Percentiles rank a stretch among this genome's conserved stretches.
These are phyloP conservation scores for Notodonta ziczac DNA, from an alignment of 2,888 invertebrate genomes.

Conservation along the genomic window DNA sequence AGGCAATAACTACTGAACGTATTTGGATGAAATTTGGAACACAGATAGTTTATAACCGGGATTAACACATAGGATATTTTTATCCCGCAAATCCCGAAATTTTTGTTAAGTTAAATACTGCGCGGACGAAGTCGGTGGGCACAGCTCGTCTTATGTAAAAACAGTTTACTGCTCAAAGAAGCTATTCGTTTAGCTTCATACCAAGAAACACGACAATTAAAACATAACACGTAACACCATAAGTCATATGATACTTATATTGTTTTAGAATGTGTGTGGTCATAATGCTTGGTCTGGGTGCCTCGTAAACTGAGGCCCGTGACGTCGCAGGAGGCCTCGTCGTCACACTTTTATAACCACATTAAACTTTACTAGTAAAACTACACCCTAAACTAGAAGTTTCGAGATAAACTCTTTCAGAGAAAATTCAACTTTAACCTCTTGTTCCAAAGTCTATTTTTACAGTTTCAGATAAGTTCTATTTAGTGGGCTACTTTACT, in stretches of 20 bases:
- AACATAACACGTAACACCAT: background rate
- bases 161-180: background rate
- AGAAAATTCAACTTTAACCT: slow-evolving; percentile 10
- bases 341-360: slow-evolving; percentile 60
- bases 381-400: slow-evolving; percentile 42
- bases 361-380: slow-evolving; percentile 51
- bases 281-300: background rate
- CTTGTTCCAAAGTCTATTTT: background rate
- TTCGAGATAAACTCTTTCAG: slow-evolving; percentile 7
- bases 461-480: background rate
- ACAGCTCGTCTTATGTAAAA: too few species aligned
- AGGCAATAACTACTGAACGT: too few species aligned
- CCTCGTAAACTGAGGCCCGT: slow-evolving; percentile 50
- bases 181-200: background rate
- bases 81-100: too few species aligned
- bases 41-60: too few species aligned
- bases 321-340: slow-evolving; percentile 48
- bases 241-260: background rate
- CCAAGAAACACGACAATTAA: background rate
- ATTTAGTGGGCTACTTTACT: slow-evolving; percentile 14
- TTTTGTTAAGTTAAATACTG: too few species aligned
- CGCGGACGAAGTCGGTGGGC: too few species aligned
- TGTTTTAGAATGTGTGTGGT: background rate
- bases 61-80: too few species aligned
- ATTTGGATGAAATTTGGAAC: too few species aligned